Evolutionary conservation across 2,113 vertebrate genomes (phyloP).

Genomic region (Dasyurus viverrinus): DNA sequence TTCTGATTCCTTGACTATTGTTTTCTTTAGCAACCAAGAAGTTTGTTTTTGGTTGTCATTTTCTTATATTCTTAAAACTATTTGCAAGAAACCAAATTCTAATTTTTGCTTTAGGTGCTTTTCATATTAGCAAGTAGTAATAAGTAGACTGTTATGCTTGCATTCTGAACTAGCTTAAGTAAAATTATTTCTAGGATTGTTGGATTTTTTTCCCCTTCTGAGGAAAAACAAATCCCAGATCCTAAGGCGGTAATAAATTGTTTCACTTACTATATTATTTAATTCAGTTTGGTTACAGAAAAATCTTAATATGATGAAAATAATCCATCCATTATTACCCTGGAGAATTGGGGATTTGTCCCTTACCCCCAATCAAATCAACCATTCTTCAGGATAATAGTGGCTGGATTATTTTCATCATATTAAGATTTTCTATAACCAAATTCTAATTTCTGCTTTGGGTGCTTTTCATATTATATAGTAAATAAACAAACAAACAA

Average conservation of each 20-base stretch:
- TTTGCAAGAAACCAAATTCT: conserved; percentile 49
- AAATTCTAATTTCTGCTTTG: no score
- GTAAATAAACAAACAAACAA: background rate
- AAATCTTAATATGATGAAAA: conserved; percentile 8
- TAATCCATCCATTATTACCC: background rate
- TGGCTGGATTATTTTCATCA: conserved; percentile 6
- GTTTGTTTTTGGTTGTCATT: conserved; percentile 40
- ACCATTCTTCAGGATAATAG: background rate
- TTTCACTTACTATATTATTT: background rate
- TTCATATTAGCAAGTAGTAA: conserved; percentile 37
- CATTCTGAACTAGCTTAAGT: background rate
- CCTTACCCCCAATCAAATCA: conserved; percentile 3
- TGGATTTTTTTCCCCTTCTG: background rate
- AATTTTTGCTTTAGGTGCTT: conserved; percentile 21
- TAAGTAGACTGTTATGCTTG: conserved; percentile 25
- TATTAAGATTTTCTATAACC: background rate
- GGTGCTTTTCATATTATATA: background rate
- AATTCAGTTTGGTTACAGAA: background rate
- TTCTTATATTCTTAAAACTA: conserved; percentile 55
- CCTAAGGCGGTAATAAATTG: background rate
- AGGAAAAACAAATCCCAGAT: background rate
- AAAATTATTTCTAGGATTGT: background rate
- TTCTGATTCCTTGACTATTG: conserved; percentile 29
- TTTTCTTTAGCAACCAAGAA: conserved; percentile 47
- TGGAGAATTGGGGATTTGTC: background rate